Percentiles rank a stretch among this genome's conserved stretches.
Evolutionary conservation across 2,797 vertebrate genomes (phyloP).

Genomic region (Orientallactaga sibirica): DNA sequence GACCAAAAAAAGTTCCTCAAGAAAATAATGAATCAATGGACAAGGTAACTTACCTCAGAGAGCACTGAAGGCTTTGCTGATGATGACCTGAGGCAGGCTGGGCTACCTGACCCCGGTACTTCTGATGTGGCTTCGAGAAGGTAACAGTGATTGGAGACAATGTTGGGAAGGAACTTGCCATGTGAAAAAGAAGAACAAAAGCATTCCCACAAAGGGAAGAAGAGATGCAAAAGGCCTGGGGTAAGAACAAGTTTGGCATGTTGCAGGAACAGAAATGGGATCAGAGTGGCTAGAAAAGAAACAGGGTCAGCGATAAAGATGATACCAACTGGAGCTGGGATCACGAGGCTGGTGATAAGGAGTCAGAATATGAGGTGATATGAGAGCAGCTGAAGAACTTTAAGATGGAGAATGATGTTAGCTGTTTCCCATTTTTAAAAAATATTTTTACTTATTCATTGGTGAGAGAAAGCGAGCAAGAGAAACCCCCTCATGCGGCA

Average conservation of each 20-base stretch:
- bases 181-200: neutral
- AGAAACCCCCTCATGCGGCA: too few species aligned
- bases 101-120: too few species aligned
- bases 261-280: neutral
- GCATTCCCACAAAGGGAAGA: neutral
- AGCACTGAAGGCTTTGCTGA: neutral
- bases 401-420: neutral
- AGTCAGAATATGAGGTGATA: neutral
- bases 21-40: neutral
- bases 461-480: too few species aligned
- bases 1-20: neutral
- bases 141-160: neutral
- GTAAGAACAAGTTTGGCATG: neutral
- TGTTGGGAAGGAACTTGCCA: neutral
- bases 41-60: neutral
- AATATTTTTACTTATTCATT: too few species aligned
- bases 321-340: fast-evolving
- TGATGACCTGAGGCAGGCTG: neutral
- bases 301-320: neutral
- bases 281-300: neutral
- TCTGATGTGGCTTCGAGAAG: neutral
- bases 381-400: neutral
- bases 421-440: neutral
- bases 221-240: neutral
- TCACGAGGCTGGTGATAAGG: neutral